These are phyloP conservation scores for Channa maculata DNA, from an alignment of 2,113 vertebrate species.

Conservation along the genomic window DNA sequence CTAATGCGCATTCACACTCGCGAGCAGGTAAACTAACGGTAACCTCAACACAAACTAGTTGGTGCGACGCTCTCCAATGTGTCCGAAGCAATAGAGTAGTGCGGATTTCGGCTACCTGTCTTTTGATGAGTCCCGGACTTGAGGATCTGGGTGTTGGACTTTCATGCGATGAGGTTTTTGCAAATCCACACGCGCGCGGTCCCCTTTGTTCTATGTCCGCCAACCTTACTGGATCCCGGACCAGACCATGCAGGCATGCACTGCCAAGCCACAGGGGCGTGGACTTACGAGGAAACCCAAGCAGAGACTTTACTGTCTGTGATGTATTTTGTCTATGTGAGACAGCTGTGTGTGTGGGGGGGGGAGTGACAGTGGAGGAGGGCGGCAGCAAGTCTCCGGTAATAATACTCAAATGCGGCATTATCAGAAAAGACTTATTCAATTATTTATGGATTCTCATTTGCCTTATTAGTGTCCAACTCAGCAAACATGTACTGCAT, in stretches of 20 bases:
- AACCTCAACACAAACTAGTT: slow-evolving; percentile 11
- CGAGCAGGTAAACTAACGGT: slow-evolving; percentile 32
- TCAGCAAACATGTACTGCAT: too few species aligned
- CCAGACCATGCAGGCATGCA: slow-evolving; percentile 31
- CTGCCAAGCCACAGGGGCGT: slow-evolving; percentile 56
- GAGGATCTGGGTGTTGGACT: slow-evolving; percentile 1
- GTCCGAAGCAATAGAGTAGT: background rate
- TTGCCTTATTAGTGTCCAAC: too few species aligned
- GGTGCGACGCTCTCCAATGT: slow-evolving; percentile 1
- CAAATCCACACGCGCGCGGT: slow-evolving; percentile 40
- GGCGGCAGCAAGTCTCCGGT: too few species aligned
- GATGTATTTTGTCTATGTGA: slow-evolving; percentile 62
- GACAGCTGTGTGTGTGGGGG: background rate
- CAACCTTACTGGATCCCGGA: slow-evolving; percentile 45
- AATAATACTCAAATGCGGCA: too few species aligned
- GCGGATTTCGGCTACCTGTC: slow-evolving; percentile 41
- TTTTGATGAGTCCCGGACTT: slow-evolving; percentile 8
- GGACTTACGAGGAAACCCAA: slow-evolving; percentile 32
- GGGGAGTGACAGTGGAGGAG: too few species aligned
- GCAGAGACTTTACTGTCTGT: background rate
- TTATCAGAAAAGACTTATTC: too few species aligned
- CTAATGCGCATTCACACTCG: too few species aligned
- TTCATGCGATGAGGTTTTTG: slow-evolving; percentile 4
- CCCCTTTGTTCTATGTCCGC: slow-evolving; percentile 11
- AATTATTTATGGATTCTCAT: too few species aligned